Base-by-base conservation (phyloP, 2,888 invertebrate species). In the Euphydryas editha region DNA sequence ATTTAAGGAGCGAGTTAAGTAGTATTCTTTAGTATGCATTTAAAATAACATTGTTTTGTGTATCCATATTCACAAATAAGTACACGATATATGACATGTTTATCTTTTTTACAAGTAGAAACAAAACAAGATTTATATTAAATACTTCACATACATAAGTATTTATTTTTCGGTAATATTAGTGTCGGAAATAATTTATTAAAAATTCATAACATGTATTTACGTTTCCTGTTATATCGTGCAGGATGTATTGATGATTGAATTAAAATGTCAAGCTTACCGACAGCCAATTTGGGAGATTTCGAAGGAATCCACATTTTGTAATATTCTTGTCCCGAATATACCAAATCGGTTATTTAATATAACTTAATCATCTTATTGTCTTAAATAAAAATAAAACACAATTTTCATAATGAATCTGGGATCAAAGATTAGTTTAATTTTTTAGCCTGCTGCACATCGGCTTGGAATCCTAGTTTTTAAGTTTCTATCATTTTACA, bases 291-390 rank as follows among this genome's bases (percentile, higher is more conserved):
- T 93, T 96, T 96, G 76, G 95, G 94, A 71, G 94, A 94, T 91
- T 95, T 96, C 73, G 95, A 94, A 74, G 95, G 95, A 80, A 95
- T 94, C 96, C 96, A 96, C 96, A 96, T 96, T 85, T 85, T 87
- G 69, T 47, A 36, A 54, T 20, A 37, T 44, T 15, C 42, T 56
- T 21, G 58, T 42, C 42, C 62, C 17, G 54, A 67, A 62, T 55
- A 67, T 42, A 56, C 37, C 11, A 13, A 47, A 67, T 58, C 59
- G 61, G 57, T 39, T 46, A 55, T n/a, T 49, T 63, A 51, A 37
- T 67, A 30, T 18, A 49, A 65, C 69, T 68, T 60, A 70, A 67
- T 59, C 68, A 68, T 70, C 56, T 39, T 73, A 62, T 59, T 20
- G 58, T 60, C 62, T 66, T 49, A 46, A 70, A 42, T 55, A 59